These are phyloP conservation scores for Microplitis deprimator DNA, from an alignment of 2,888 invertebrate species.

Conservation along the genomic window DNA sequence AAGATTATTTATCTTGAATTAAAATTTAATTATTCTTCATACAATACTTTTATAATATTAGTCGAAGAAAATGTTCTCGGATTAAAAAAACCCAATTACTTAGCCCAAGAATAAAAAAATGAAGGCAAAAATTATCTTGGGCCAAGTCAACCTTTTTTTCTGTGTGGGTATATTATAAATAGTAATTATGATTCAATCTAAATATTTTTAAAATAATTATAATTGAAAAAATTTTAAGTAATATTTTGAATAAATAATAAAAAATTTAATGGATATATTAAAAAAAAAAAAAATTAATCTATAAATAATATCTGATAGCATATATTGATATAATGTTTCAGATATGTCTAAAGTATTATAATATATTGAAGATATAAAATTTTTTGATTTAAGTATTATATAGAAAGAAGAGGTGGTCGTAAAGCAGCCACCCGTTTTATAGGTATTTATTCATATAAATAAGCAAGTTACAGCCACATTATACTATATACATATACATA, in stretches of 20 bases:
- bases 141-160: no score
- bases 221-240: not conserved
- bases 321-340: not conserved
- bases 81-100: no score
- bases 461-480: not conserved
- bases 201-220: no score
- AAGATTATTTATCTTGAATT: no score
- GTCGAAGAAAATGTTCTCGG: no score
- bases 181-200: no score
- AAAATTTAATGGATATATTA: not conserved
- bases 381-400: not conserved
- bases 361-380: not conserved
- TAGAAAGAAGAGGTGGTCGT: not conserved
- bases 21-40: no score
- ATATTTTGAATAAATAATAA: not conserved
- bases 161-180: no score
- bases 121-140: no score
- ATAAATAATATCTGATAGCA: not conserved
- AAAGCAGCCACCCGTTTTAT: not conserved
- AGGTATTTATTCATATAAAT: conserved; percentile 1
- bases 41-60: no score
- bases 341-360: not conserved
- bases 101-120: no score
- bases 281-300: not conserved
- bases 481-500: not conserved